phyloP scores from a whole-genome alignment of 2,888 invertebrate species.

The Auanema freiburgensis region DNA sequence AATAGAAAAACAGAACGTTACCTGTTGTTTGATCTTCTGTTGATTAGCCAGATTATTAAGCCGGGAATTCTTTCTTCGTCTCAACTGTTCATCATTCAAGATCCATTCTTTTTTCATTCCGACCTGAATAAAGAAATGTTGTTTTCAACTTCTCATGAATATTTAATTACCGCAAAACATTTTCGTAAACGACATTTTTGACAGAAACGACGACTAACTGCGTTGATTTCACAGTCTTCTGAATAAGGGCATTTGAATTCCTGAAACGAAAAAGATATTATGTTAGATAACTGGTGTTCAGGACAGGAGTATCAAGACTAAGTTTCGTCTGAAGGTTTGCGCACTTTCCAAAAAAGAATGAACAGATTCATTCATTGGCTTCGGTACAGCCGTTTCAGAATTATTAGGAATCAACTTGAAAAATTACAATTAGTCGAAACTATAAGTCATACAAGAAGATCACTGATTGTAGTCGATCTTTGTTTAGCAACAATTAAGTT shows the following conservation, averaged over 20 bases:
- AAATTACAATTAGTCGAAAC: too few species aligned
- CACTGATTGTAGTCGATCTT: too few species aligned
- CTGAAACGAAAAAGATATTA: slow-evolving; percentile 24
- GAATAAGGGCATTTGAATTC: slow-evolving; percentile 63
- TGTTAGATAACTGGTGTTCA: too few species aligned
- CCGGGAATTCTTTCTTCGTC: slow-evolving; percentile 62
- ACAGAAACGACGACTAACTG: slow-evolving; percentile 75
- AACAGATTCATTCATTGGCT: too few species aligned
- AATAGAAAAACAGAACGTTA: too few species aligned
- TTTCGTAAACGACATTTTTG: slow-evolving; percentile 92
- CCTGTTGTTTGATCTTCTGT: slow-evolving; percentile 21
- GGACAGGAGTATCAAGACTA: too few species aligned
- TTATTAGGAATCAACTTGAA: too few species aligned
- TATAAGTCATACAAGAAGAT: too few species aligned
- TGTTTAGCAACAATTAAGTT: too few species aligned
- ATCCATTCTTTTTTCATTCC: slow-evolving; percentile 98
- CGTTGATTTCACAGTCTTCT: slow-evolving; percentile 61
- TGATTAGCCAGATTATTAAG: slow-evolving; percentile 48
- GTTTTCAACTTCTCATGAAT: neutral
- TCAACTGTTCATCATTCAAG: slow-evolving; percentile 85
- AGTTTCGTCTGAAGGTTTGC: too few species aligned
- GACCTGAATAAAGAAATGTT: slow-evolving; percentile 67
- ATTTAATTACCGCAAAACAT: slow-evolving; percentile 73
- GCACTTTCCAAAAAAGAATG: too few species aligned
- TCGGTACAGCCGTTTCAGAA: too few species aligned